phyloP scores from a whole-genome alignment of 1,140 invertebrate species.

The Cydia strobilella region DNA sequence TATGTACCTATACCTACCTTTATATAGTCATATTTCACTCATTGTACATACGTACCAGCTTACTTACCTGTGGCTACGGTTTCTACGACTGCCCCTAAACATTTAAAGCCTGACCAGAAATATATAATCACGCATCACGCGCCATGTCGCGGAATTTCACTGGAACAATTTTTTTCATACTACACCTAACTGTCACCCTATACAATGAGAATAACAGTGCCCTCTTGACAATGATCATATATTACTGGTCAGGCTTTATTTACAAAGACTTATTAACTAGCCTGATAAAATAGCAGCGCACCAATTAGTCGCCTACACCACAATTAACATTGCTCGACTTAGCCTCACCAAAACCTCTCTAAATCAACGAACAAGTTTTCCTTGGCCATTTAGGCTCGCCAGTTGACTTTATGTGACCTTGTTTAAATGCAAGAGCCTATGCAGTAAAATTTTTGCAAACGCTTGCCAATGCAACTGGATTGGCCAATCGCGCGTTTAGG shows the following conservation, averaged over 20 bases:
- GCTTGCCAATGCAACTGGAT: conserved; percentile 11
- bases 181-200: no score
- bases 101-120: no score
- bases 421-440: conserved; percentile 31
- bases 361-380: conserved; percentile 13
- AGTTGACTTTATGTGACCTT: conserved; percentile 28
- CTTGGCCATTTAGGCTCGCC: conserved; percentile 31
- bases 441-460: conserved; percentile 31
- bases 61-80: background rate
- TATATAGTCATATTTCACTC: no score
- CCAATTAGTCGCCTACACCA: conserved; percentile 16
- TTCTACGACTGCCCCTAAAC: background rate
- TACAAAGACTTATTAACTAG: background rate
- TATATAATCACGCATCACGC: no score
- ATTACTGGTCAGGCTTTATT: no score
- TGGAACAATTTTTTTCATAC: no score
- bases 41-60: no score
- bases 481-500: conserved; percentile 1
- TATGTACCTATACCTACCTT: no score
- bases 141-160: no score
- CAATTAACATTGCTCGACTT: conserved; percentile 36
- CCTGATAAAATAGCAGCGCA: background rate
- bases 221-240: no score
- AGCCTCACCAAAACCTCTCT: conserved; percentile 35
- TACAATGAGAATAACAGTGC: no score